Base-by-base conservation (phyloP, 2,113 vertebrate species). In the Chaenogobius annularis region DNA sequence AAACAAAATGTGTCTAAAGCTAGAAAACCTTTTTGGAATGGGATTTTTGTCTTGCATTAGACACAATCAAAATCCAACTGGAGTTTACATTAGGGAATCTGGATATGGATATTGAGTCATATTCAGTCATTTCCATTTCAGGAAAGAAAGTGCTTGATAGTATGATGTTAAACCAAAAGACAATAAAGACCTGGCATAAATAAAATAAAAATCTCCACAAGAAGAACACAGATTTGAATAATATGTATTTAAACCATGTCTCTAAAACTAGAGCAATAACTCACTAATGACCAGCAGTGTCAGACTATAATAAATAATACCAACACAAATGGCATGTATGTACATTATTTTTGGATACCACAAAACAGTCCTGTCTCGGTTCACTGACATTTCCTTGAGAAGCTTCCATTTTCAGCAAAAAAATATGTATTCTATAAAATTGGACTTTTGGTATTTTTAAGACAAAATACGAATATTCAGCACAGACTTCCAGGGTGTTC, bases 231-330 rank as follows among this genome's bases (percentile, higher is more conserved):
- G 23, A 59, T 11, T 26, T 31, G n/a, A n/a, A 19, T 61, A 35
- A 17, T 61, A 17, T 35, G 3, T 31, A 62, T 31, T 31, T 62
- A 40, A 62, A 19, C 40, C 37, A 11, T n/a, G 61, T 19, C 15
- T 19, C 15, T n/a, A 20, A 63, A 40, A 40, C 61, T 63, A 10
- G 35, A 63, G 35, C 15, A 37, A 40, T 40, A 62, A 62, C 17
- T 62, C 59, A 62, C 59, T 6, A 19, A 15, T 62, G 59, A 62
- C 31, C 35, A 19, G 17, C 19, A 12, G 35, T 40, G 35, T 40
- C 14, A 19, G 31, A 63, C 61, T 37, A 62, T 35, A 37, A 62
- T 62, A 62, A 37, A 62, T 62, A 63, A 63, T 43, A 11, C 61
- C 61, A 40, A 35, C 35, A 40, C 55, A 43, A 62, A 43, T 63